Evolutionary conservation across 2,113 vertebrate species (phyloP).

Genomic region (Zingel zingel): DNA sequence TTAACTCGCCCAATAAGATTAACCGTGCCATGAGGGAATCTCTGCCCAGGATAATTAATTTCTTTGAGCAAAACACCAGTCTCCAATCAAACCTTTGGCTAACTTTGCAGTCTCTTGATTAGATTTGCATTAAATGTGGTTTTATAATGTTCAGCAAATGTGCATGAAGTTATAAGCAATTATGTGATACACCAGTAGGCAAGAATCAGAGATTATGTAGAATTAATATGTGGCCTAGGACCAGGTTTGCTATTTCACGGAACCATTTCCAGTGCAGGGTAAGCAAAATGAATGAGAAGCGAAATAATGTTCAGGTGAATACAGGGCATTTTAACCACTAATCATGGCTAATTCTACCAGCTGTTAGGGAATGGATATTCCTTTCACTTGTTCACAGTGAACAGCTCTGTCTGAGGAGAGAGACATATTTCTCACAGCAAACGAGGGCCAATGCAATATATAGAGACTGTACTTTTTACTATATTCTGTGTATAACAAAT

Average conservation of each 20-base stretch:
- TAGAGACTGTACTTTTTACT: background rate
- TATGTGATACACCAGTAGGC: slow-evolving; percentile 9
- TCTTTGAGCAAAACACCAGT: slow-evolving; percentile 20
- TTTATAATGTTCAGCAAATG: slow-evolving; percentile 41
- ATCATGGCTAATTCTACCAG: slow-evolving; percentile 14
- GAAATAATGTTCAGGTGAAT: slow-evolving; percentile 7
- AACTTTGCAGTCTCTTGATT: slow-evolving; percentile 21
- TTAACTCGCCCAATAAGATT: slow-evolving; percentile 37
- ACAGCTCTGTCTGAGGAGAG: background rate
- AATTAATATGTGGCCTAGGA: background rate
- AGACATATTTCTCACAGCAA: background rate
- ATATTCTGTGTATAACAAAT: background rate
- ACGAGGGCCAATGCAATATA: background rate
- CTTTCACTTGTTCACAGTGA: background rate
- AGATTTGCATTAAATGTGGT: slow-evolving; percentile 30
- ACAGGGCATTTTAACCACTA: background rate
- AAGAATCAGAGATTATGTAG: slow-evolving; percentile 28
- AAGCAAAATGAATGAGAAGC: background rate
- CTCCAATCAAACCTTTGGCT: slow-evolving; percentile 41
- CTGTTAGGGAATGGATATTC: background rate
- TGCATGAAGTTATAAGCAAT: slow-evolving; percentile 30
- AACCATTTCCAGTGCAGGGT: background rate
- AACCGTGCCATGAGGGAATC: slow-evolving; percentile 6
- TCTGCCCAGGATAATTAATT: background rate
- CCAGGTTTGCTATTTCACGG: background rate